Base-by-base conservation (phyloP, 2,888 invertebrate genomes). In the Diarsia brunnea region DNA sequence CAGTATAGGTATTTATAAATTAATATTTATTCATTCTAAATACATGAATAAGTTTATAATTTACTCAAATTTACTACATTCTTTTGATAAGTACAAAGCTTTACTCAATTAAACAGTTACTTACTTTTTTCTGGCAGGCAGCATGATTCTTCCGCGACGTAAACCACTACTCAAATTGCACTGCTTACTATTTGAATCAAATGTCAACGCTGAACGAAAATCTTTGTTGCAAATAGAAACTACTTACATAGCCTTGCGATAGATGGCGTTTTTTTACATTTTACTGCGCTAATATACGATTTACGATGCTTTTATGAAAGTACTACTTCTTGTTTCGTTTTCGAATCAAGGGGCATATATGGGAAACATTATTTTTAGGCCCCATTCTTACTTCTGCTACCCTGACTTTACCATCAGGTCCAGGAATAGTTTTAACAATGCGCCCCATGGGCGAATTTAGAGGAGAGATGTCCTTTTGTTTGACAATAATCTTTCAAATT, bases 1-100 rank as follows among this genome's bases (percentile, higher is more conserved):
- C 65, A 65, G 7, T 47, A 24, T 47, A 19, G 65, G 24, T 47
- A 76, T 70, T 73, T 60, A 60, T 31, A 60, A 31, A 60, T 19
- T 31, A 19, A 4, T 55, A 12, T 55, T 55, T 24, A 5, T 0
- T 24, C 14, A 55, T 24, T 55, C 51, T 51, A 51, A 51, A 55
- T 55, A 55, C 55, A 55, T 24, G 24, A 24, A 55, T 55, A 1
- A 55, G 55, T 55, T 14, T 10, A 55, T 55, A 55, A 55, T 55
- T 14, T 55, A 55, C 7, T 24, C 55, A 53, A 53, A 53, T 60
- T 31, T 31, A 27, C 60, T 31, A 60, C 5, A 27, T 31, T 19
- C 10, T 19, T 27, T 5, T 31, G 24, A 10, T 51, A 51, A 24
- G 14, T 55, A 24, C 24, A 55, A 55, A 55, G 24, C 5, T 55